Evolutionary conservation across 2,797 vertebrate species (phyloP), one percentile per base, ranked within the genome.

Genomic region (Trachurus trachurus): DNA sequence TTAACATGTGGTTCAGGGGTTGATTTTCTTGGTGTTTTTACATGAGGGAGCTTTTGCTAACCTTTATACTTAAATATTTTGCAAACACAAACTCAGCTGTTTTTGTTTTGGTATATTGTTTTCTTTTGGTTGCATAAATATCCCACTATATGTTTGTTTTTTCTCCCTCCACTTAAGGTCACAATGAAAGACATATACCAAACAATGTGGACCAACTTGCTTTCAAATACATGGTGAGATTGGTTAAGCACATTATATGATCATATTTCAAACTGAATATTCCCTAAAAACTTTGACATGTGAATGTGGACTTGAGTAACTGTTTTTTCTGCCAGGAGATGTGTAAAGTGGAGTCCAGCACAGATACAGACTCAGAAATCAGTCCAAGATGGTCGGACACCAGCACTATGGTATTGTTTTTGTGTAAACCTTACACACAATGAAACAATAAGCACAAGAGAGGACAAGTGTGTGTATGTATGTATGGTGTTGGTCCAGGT

Each of bases 301-400:
- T 61, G 21, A 53, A 50, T 60, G 7, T 73, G 37, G 9, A 73
- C 53, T 78, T 2, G 19, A 67, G 9, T 83, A 31, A 71, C 5
- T 5, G 74, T 10, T 84, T 82, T 90, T 83, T 86, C 16, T 76
- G 42, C 68, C 87, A 96, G 96, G 90, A 95, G 86, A 95, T 96
- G 92, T 96, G 96, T 80, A 90, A 88, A 77, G 91, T 96, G 76
- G 95, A 96, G 62, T 97, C 96, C 31, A 97, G 97, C 76, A 95
- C 95, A 0, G 96, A 96, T 71, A 97, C 96, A 0, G 96, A 97
- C 78, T 94, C 96, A 0, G 96, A 97, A 84, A 89, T 88, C 44
- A 95, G 88, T 2, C 56, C 10, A 72, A 95, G 95, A 89, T 96
- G 95, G 93, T 87, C 86, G 0, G 95, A 96, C 80, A 93, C 92